phyloP scores from a whole-genome alignment of 2,797 vertebrate species.

The Rhynchotus rufescens region DNA sequence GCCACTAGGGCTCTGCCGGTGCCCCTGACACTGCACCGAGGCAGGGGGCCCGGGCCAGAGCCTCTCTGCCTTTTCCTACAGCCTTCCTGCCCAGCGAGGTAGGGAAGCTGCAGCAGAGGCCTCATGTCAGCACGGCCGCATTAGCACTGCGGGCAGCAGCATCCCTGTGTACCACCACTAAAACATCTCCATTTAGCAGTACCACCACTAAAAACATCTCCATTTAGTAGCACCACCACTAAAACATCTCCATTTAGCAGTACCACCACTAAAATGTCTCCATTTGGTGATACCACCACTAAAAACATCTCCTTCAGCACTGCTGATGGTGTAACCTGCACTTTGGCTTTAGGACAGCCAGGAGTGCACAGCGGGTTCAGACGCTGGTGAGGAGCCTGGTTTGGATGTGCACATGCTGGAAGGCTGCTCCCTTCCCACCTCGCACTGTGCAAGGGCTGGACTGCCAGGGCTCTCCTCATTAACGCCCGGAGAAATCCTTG shows the following conservation, averaged over 20 bases:
- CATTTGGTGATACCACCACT: not conserved
- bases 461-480: not conserved
- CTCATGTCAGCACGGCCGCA: not conserved
- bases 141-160: not conserved
- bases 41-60: not conserved
- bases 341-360: not conserved
- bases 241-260: no score
- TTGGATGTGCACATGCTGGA: not conserved
- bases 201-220: no score
- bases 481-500: not conserved
- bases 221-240: no score
- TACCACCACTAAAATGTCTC: no score
- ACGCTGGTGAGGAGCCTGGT: not conserved
- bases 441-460: not conserved
- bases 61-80: not conserved
- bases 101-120: not conserved
- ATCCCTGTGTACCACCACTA: no score
- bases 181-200: no score
- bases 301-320: not conserved
- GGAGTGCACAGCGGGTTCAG: fast-evolving
- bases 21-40: no score
- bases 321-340: not conserved
- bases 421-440: not conserved
- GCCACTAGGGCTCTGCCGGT: not conserved
- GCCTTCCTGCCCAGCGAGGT: not conserved